Evolutionary conservation across 2,797 vertebrate genomes (phyloP).

Genomic region (Sciurus vulgaris): DNA sequence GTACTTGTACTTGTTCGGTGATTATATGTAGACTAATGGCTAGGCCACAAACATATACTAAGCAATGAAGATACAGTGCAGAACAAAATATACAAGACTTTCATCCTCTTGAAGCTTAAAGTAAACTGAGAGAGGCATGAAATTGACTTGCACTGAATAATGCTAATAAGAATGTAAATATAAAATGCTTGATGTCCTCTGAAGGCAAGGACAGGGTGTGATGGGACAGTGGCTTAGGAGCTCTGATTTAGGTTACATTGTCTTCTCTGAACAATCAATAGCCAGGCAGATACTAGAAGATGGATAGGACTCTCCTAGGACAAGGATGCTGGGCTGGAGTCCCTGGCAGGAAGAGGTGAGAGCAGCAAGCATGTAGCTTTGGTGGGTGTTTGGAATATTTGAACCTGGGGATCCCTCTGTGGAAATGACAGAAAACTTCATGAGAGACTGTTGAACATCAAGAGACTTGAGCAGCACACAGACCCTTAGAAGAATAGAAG

Average conservation of each 20-base stretch:
- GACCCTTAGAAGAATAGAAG: not conserved
- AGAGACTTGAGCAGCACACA: rapidly evolving
- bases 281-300: not conserved
- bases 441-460: not conserved
- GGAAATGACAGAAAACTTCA: not conserved
- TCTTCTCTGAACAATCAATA: not conserved
- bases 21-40: not conserved
- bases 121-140: not conserved
- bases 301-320: rapidly evolving
- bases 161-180: not conserved
- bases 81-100: not conserved
- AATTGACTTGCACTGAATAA: not conserved
- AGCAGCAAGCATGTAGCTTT: too few relatives aligned
- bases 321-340: too few relatives aligned
- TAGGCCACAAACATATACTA: not conserved
- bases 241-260: not conserved
- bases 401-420: not conserved
- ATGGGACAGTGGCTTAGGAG: not conserved
- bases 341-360: not conserved
- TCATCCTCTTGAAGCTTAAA: not conserved
- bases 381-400: not conserved
- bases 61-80: not conserved
- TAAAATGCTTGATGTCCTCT: not conserved
- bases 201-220: not conserved
- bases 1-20: not conserved